Evolutionary conservation across 2,113 vertebrate species (phyloP).

Genomic region (Thunnus maccoyii): DNA sequence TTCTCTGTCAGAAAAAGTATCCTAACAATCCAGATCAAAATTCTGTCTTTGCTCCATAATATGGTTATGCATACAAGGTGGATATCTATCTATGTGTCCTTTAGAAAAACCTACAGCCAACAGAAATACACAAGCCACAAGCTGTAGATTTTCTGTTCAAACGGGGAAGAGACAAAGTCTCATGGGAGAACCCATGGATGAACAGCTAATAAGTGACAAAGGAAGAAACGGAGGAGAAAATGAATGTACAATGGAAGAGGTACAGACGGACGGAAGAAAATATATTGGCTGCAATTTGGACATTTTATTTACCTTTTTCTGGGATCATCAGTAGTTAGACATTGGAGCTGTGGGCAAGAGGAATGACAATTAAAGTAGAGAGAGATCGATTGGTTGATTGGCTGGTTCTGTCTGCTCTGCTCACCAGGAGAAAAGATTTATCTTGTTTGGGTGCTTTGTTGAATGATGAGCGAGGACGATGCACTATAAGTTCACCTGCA

Average conservation of each 20-base stretch:
- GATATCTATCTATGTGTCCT: background rate
- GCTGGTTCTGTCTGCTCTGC: conserved; percentile 8
- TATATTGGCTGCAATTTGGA: background rate
- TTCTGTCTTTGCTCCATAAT: background rate
- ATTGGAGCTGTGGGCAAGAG: background rate
- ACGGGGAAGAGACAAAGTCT: background rate
- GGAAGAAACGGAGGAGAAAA: background rate
- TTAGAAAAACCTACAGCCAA: background rate
- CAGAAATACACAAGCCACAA: conserved; percentile 1
- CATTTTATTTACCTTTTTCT: background rate
- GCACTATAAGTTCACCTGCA: background rate
- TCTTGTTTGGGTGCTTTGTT: conserved; percentile 1
- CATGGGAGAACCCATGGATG: background rate
- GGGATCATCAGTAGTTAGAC: background rate
- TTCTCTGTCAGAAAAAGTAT: background rate
- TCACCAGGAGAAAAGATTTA: conserved; percentile 5
- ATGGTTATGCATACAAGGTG: background rate
- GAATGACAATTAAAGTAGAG: conserved; percentile 16
- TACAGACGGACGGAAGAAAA: background rate
- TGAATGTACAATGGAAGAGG: background rate
- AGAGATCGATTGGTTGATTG: conserved; percentile 23
- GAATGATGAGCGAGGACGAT: background rate
- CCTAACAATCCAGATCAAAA: background rate
- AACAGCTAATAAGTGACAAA: background rate
- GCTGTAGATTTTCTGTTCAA: background rate